Evolutionary conservation across 1,140 invertebrate species (phyloP), one percentile per base, ranked within the genome.

Genomic region (Drosophila bifasciata): DNA sequence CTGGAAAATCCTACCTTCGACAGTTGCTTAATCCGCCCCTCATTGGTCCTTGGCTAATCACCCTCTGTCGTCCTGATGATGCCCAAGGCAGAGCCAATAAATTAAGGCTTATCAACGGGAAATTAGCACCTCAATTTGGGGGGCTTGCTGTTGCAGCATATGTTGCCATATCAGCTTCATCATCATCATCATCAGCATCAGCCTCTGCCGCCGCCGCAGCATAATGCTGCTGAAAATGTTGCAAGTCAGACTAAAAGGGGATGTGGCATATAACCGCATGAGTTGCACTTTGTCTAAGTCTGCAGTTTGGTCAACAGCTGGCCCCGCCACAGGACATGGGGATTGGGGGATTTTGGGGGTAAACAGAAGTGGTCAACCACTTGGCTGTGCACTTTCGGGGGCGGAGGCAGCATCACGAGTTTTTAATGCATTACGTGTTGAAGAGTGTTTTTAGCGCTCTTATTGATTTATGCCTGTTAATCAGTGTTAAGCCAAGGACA

Each of bases 281-380:
- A 83, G 79, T 79, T 83, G 70, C 75, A 83, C 71, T 79, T 83
- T 61, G 74, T 52, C 59, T 49, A 74, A 69, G 68, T 76, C 62
- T 72, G 67, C 45, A 50, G 16, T 39, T 59, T 28, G 64, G 67
- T 50, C 60, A 25, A 46, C 69, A 57, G 49, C 50, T 17, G 60
- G 11, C 36, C 45, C 70, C 48, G 50, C 53, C 51, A 56, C 44
- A 46, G 8, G 17, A 23, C 5, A 8, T 58, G 43, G 32, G 49
- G n/a, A 52, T 39, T 39, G 28, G n/a, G n/a, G 15, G 19, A 23
- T 8, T 32, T n/a, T 41, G 17, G 16, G 40, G 39, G 40, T 43
- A 32, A 68, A 46, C 64, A 68, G 39, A 61, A 83, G 79, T 84
- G 79, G 79, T 84, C 79, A 84, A 84, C 79, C 79, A 68, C 79